These are phyloP conservation scores for Aporophyla lueneburgensis DNA, from an alignment of 2,888 invertebrate species.

Conservation along the genomic window DNA sequence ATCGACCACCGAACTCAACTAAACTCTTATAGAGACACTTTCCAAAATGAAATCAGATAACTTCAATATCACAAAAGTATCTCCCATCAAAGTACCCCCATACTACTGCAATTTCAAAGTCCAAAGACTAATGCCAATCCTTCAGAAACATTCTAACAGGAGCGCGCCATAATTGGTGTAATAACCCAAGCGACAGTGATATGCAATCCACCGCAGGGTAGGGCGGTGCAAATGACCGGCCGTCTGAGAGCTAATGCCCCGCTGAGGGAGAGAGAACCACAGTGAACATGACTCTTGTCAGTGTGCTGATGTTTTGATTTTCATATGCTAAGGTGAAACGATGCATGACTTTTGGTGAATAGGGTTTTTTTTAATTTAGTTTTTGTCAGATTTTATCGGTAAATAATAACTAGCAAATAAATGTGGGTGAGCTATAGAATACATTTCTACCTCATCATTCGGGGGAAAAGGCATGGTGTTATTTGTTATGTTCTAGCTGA, in stretches of 20 bases:
- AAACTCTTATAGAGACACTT: not conserved
- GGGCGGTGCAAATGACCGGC: constrained; percentile 55
- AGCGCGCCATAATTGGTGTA: constrained; percentile 65
- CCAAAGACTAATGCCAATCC: constrained; percentile 54
- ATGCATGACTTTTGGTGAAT: not conserved
- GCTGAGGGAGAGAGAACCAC: constrained; percentile 54
- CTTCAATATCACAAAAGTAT: constrained; percentile 20
- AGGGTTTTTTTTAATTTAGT: too few species aligned
- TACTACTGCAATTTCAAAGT: constrained; percentile 25
- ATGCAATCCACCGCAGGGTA: constrained; percentile 65
- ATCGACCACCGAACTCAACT: not conserved
- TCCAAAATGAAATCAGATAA: not conserved
- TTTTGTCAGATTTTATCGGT: too few species aligned
- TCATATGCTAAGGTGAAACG: constrained; percentile 28
- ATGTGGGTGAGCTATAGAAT: too few species aligned
- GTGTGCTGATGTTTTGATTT: constrained; percentile 51
- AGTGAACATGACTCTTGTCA: constrained; percentile 59
- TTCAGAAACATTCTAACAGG: constrained; percentile 46
- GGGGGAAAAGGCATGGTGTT: too few species aligned
- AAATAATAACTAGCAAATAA: too few species aligned
- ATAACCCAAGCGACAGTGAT: constrained; percentile 66
- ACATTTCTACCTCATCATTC: too few species aligned
- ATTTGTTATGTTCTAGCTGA: too few species aligned
- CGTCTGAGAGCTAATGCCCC: constrained; percentile 61
- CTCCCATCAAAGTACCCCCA: constrained; percentile 5